A percentile compares a stretch with the other conserved stretches of the same genome.
phyloP scores from a whole-genome alignment of 2,113 vertebrate species.

The Chiloscyllium plagiosum region DNA sequence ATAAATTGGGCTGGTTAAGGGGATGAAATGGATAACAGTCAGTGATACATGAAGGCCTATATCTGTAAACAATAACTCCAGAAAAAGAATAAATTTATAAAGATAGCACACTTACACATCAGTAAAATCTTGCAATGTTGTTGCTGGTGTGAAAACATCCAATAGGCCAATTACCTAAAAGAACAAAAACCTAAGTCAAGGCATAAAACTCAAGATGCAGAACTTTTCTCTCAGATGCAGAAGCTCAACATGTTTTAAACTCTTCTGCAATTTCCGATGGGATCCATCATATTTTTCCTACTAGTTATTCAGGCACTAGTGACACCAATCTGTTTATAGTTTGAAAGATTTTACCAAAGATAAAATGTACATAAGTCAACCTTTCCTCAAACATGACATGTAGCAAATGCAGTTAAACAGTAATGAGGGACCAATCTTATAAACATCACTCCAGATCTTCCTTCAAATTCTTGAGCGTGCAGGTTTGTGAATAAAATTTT shows the following conservation, averaged over 20 bases:
- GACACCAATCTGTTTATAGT: not conserved
- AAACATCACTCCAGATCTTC: not conserved
- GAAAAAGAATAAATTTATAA: not conserved
- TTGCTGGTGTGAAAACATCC: conserved; percentile 88
- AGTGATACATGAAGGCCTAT: not conserved
- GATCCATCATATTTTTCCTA: not conserved
- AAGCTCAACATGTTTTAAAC: not conserved
- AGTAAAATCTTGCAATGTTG: conserved; percentile 83
- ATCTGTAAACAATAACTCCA: not conserved
- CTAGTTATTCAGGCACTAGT: not conserved
- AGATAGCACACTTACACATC: conserved; percentile 82
- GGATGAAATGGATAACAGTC: not conserved
- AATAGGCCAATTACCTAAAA: conserved; percentile 86
- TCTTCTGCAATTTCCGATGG: not conserved
- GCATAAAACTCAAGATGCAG: not conserved
- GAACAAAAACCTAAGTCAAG: conserved; percentile 41
- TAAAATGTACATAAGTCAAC: not conserved
- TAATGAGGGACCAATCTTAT: not conserved
- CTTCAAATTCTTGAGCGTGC: not conserved
- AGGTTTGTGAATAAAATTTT: not conserved
- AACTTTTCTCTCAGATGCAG: not conserved
- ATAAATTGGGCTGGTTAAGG: not conserved
- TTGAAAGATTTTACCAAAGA: not conserved
- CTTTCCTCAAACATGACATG: not conserved
- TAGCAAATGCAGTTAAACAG: not conserved